Evolutionary conservation across 1,140 invertebrate genomes (phyloP), one percentile per base, ranked within the genome.

Genomic region (Heliconius melpomene): DNA sequence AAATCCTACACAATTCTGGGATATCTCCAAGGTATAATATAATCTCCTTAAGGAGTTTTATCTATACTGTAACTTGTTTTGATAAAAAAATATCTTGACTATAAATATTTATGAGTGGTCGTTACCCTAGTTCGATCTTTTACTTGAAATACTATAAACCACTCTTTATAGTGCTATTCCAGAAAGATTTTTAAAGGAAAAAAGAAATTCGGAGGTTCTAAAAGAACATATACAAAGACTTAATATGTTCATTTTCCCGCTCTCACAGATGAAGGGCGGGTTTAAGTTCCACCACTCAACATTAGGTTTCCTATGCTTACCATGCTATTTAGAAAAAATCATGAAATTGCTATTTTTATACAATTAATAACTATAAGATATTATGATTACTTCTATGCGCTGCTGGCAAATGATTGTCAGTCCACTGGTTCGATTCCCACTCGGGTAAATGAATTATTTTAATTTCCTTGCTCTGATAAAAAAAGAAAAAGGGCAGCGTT

Each of bases 31-130:
- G 60, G 1, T 66, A 26, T 16, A 66, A 66, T 29, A 29, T 29
- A 60, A 66, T 66, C 60, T 66, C 60, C 13, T 29, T 9, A 16
- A 66, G 60, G 26, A 66, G 60, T 29, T 66, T 66, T 66, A 66
- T 66, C 60, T 66, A 66, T 8, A 29, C 26, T 26, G 23, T 66
- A 16, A 29, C 20, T 66, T 66, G 60, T 29, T 66, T 26, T 11
- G 13, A 29, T 66, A 66, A 66, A 66, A 46, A 66, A 66, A 29
- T 66, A 66, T 66, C 26, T 23, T 16, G 5, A 29, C 11, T 66
- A 66, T 66, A 66, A 66, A 66, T 66, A 66, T 66, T 66, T 66
- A 66, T 66, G 60, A 66, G 23, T 16, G 60, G 18, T 66, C 60
- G 26, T 66, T 66, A 29, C 60, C 60, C 60, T 66, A 29, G 60